Percentiles rank a stretch among this genome's conserved stretches.
These are phyloP conservation scores for Isoperla grammatica DNA, from an alignment of 2,888 invertebrate genomes.

Conservation along the genomic window DNA sequence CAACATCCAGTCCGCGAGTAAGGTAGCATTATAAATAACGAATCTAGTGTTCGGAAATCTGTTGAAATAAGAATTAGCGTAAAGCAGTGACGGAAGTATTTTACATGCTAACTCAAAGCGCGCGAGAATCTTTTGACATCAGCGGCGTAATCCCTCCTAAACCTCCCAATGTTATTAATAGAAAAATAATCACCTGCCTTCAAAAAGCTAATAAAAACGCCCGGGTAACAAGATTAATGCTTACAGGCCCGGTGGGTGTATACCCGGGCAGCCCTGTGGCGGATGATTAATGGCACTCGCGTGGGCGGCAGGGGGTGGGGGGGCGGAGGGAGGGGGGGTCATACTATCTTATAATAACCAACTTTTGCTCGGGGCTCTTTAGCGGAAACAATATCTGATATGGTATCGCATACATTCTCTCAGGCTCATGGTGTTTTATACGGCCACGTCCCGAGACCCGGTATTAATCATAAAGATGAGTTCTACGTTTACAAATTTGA, in stretches of 20 bases:
- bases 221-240: slow-evolving; percentile 28
- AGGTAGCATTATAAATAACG: too few species aligned
- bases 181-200: slow-evolving; percentile 28
- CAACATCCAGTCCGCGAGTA: too few species aligned
- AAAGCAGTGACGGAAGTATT: too few species aligned
- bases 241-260: slow-evolving; percentile 9
- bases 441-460: too few species aligned
- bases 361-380: background rate
- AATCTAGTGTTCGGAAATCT: too few species aligned
- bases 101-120: too few species aligned
- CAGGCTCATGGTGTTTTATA: too few species aligned
- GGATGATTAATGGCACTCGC: slow-evolving; percentile 9
- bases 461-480: too few species aligned
- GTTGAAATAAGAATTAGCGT: too few species aligned
- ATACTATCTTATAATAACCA: slow-evolving; percentile 16
- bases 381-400: slow-evolving; percentile 12
- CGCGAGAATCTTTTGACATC: slow-evolving; percentile 8
- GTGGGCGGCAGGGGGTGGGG: background rate
- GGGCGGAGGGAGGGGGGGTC: slow-evolving; percentile 3
- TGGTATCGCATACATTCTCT: background rate
- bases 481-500: too few species aligned
- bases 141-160: slow-evolving; percentile 14
- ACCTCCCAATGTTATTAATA: slow-evolving; percentile 28
- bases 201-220: slow-evolving; percentile 29
- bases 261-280: slow-evolving; percentile 1